Base-by-base conservation (phyloP, 2,797 vertebrate species). In the Clamator glandarius region DNA sequence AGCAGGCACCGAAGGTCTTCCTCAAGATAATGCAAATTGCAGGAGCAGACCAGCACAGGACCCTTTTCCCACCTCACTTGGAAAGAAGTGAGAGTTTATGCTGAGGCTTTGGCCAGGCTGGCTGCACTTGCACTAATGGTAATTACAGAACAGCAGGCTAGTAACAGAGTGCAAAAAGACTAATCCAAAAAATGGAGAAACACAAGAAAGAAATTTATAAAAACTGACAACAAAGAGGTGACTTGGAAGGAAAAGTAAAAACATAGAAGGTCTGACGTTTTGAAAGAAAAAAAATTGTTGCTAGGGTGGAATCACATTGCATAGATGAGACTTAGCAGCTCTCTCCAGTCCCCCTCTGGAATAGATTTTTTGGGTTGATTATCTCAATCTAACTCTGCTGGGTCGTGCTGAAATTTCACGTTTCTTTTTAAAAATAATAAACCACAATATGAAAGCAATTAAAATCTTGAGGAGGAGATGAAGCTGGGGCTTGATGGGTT, bases 11-110 rank as follows among this genome's bases (percentile, higher is more conserved):
- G 62, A 46, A 78, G 68, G 24, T 54, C 15, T 74, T 78, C 62
- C 33, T 68, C 36, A 42, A 66, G 61, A 88, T 86, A 88, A 68
- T 0, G 0, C 1, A 2, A 68, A 39, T 13, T n/a, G 2, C 41
- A 75, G 39, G 29, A 84, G 33, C 39, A 69, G 62, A 46, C 1
- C 6, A 2, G 23, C 25, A 35, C 0, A 0, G 25, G 9, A 33
- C 20, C 31, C 29, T 26, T n/a, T 72, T 21, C 35, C 13, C 0
- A 0, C 8, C 16, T 39, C 4, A 1, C 8, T 29, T 21, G 9
- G 5, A 48, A 17, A 78, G 31, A 6, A 4, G 3, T 35, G 6
- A 9, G 39, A 15, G 29, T 20, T 70, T 44, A 19, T 2, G 0
- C 25, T 0, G 0, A 19, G 31, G 31, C 41, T 90, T 80, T 33